Base-by-base conservation (phyloP, 2,888 invertebrate genomes). In the Drosophila hamatofila region DNA sequence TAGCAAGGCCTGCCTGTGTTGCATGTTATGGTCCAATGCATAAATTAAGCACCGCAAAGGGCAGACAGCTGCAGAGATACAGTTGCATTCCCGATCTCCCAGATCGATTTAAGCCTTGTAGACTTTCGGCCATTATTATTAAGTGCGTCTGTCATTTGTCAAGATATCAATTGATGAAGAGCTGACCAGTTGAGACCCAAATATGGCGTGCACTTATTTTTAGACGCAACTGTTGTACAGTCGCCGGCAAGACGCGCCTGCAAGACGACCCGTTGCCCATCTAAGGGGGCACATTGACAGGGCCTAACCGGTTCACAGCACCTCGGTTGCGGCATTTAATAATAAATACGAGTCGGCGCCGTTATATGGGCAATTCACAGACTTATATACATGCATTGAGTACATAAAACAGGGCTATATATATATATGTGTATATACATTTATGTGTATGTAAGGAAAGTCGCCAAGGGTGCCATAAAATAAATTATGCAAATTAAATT, bases 281-380 rank as follows among this genome's bases (percentile, higher is more conserved):
- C 25, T 60, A 58, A 49, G 72, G 68, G 37, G 57, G 72, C 63
- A 57, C 55, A 63, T 64, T 73, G 27, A 27, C 41, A 37, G 37
- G 14, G 51, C 62, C 56, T 49, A 64, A 87, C 89, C 79, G 89
- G 88, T 87, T 87, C 30, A 8, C 30, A 23, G 56, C 41, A 25
- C 27, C 37, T 21, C 51, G 39, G 57, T 79, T 62, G 68, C 67
- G 46, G 63, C 57, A 58, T 69, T 83, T 76, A 78, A 74, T 81
- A 84, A 78, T 87, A 87, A 82, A 87, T 84, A 75, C 72, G 79
- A 75, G 72, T 42, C 72, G 89, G 81, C 89, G 86, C 86, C 86
- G 86, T 86, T 86, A 89, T 86, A 89, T 84, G 79, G 75, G 52
- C 83, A 73, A 64, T 75, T 67, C 56, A 60, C 71, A 60, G 60